Base-by-base conservation (phyloP, 2,888 invertebrate species). In the Chaitophorus viminalis region DNA sequence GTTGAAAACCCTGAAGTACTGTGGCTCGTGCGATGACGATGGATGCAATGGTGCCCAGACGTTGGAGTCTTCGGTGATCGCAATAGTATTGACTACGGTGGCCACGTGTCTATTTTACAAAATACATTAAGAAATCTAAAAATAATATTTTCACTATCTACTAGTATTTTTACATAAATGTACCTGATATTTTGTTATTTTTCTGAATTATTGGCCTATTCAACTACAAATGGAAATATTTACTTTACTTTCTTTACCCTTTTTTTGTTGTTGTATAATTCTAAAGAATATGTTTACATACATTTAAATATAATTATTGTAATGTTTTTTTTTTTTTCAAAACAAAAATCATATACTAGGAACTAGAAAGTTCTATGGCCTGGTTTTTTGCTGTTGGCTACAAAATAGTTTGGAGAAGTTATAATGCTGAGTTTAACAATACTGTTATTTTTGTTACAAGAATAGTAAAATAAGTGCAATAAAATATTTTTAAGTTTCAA, bases 11-110 rank as follows among this genome's bases (percentile, higher is more conserved):
- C 92, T 93, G 76, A 92, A 93, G 72, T 94, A 93, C 92, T 95
- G 95, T 90, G 93, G 93, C 90, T 94, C 94, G 88, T 95, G 95
- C 91, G 94, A 94, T 88, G 93, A 93, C 65, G 95, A 95, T 89
- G 93, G 93, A 3, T 95, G 95, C 92, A 95, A 95, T 90, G 92
- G 93, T 3, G 93, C 93, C 8, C 91, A 92, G 3, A 91, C 92
- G 17, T 90, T 93, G 76, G 54, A 82, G 54, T 82, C 82, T 74
- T 88, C 88, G 0, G 17, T 9, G 14, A 33, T 76, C 14, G 88
- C 88, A 0, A 31, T 68, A 6, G 17, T 76, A 54, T 46, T 76
- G 25, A 68, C 82, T n/a, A 21, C 60, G 5, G 1, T 52, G 52
- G 79, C 11, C 18, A 74, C 79, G 39, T 87, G 74, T 39, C 46